These are phyloP conservation scores for Sus scrofa DNA, from an alignment of 2,113 vertebrate species.

Conservation along the genomic window DNA sequence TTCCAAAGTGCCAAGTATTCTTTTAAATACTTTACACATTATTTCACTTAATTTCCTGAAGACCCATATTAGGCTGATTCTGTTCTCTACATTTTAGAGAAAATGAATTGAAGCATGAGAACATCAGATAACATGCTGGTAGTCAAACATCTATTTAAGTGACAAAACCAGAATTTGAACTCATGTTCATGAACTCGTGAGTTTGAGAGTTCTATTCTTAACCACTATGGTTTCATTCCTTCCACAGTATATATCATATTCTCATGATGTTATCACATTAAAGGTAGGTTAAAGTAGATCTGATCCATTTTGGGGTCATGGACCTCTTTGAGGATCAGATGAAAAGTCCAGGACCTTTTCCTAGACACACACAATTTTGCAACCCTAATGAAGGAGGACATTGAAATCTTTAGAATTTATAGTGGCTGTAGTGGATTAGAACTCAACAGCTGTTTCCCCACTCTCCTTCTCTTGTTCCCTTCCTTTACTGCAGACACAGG, in stretches of 20 bases:
- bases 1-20: slow-evolving; percentile 10
- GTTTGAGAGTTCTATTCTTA: not conserved
- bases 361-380: not conserved
- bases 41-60: slow-evolving; percentile 5
- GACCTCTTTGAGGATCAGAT: not conserved
- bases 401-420: not conserved
- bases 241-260: not conserved
- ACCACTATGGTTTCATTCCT: not conserved
- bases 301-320: not conserved
- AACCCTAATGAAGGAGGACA: not conserved
- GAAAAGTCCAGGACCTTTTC: slow-evolving; percentile 13
- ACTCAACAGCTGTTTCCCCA: not conserved
- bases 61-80: not conserved
- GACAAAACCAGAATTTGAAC: not conserved
- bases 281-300: not conserved
- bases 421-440: not conserved
- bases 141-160: not conserved
- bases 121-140: not conserved
- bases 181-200: not conserved
- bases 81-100: slow-evolving; percentile 44
- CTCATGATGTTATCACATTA: not conserved
- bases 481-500: not conserved
- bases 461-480: not conserved
- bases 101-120: not conserved
- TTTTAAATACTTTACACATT: not conserved